Evolutionary conservation across 2,888 invertebrate species (phyloP), one percentile per base, ranked within the genome.

Genomic region (Argyresthia albistria): DNA sequence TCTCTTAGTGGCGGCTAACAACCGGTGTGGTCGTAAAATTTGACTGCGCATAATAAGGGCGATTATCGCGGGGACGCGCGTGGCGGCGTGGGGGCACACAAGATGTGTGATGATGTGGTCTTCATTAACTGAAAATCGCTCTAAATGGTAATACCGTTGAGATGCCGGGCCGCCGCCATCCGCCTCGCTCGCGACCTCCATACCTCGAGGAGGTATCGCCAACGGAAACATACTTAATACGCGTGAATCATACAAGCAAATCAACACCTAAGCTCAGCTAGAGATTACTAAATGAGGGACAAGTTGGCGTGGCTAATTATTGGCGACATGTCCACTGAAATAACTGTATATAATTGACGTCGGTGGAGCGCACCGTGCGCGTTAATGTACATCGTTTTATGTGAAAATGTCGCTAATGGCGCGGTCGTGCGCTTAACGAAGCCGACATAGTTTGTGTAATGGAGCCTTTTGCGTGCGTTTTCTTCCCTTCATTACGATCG

Each of bases 21-120:
- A 73, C 75, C 80, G 73, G 74, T 72, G 75, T 67, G 81, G 69
- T 84, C 83, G 76, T 86, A 83, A 84, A 86, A 86, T 82, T 83
- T 83, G 83, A 83, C 80, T 83, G 83, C 79, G 61, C 73, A 80
- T 83, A 84, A 82, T 83, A 78, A 82, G 82, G 64, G 73, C 78
- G 76, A 80, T 80, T 77, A 82, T 75, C 69, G 72, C 69, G 63
- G 65, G 42, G 72, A 72, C 66, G 69, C 71, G 72, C 67, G 73
- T 68, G 69, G 72, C 73, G 74, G 71, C 65, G 63, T 67, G 67
- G 42, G 16, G 11, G 39, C 43, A 36, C 68, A 67, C 66, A 69
- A 63, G 69, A 65, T 58, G 62, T 57, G 62, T 65, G 67, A 69
- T 70, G 73, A 73, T 76, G 72, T 73, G 71, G 73, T 76, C 70